Evolutionary conservation across 2,797 vertebrate genomes (phyloP).

Genomic region (Salmo trutta): DNA sequence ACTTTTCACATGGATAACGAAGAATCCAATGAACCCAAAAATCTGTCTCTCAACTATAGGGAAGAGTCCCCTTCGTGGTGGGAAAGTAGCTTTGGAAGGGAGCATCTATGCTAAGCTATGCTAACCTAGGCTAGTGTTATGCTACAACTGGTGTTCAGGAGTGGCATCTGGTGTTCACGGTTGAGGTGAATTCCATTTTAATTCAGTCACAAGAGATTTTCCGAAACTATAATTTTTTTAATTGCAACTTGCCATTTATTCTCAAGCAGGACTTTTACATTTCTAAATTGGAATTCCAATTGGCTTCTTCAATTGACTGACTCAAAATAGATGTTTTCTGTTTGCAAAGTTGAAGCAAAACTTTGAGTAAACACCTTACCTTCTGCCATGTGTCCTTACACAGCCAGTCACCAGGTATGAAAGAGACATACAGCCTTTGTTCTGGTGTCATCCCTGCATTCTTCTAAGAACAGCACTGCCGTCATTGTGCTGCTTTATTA

Average conservation of each 20-base stretch:
- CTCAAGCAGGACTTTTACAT: background rate
- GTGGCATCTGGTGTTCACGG: background rate
- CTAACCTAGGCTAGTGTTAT: background rate
- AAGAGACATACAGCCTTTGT: constrained; percentile 31
- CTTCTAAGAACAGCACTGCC: constrained; percentile 69
- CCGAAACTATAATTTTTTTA: too few relatives aligned
- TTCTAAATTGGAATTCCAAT: background rate
- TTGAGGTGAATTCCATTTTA: background rate
- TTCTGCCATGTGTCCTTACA: background rate
- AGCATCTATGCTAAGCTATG: background rate
- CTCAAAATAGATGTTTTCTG: background rate
- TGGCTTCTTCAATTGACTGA: background rate
- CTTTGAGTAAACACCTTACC: background rate
- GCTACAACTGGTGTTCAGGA: background rate
- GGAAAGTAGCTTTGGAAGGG: background rate
- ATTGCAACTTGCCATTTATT: too few relatives aligned
- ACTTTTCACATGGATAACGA: too few relatives aligned
- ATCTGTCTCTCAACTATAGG: background rate
- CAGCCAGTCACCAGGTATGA: background rate
- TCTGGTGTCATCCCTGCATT: constrained; percentile 74
- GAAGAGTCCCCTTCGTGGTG: background rate
- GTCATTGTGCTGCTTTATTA: constrained; percentile 77
- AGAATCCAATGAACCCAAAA: background rate
- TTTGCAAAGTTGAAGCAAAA: background rate
- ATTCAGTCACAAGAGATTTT: too few relatives aligned